Base-by-base conservation (phyloP, 2,113 vertebrate species). In the Nothocercus julius region DNA sequence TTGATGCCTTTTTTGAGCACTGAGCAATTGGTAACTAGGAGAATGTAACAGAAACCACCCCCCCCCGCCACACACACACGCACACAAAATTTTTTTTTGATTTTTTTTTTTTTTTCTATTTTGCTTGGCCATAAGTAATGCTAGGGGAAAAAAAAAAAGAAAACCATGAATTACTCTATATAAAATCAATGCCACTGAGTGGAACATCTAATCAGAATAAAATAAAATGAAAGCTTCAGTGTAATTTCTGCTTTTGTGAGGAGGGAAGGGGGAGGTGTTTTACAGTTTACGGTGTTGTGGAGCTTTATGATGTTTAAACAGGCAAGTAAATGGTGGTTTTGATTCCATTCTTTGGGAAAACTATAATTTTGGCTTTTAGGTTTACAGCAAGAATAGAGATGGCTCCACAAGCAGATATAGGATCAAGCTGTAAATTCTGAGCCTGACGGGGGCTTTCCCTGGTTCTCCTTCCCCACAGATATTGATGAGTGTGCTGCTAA, bases 401-500 rank as follows among this genome's bases (percentile, higher is more conserved):
- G 74, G 27, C 24, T 86, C n/a, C 67, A 72, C 32, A 73, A 63
- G 54, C 38, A 82, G 22, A 11, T 25, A 62, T 1, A 11, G 6
- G 56, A 38, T 80, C 27, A 56, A 45, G 13, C 28, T 74, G 45
- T 49, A 49, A 49, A 49, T 61, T 62, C 44, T 27, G 34, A 22
- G 15, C 8, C 38, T 90, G 53, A 92, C 42, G 69, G 19, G 82
- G 22, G 28, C 51, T 87, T 58, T n/a, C 62, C 80, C 77, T 64
- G 53, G 21, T 92, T 95, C 30, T 97, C 85, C 79, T 53, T 51
- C 34, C 53, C 74, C 69, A 53, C 97, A 99, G 99, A 99, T 98
- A 98, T 99, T 10, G 99, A 99, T 38, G 99, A 99, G 95, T 99
- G 99, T 28, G 98, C 98, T 6, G 99, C 98, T 61, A 99, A 99